A percentile compares a stretch with the other conserved stretches of the same genome.
These are phyloP conservation scores for Halichondria panicea DNA, from an alignment of 37 sponge, comb jelly and placozoan species.

Conservation along the genomic window DNA sequence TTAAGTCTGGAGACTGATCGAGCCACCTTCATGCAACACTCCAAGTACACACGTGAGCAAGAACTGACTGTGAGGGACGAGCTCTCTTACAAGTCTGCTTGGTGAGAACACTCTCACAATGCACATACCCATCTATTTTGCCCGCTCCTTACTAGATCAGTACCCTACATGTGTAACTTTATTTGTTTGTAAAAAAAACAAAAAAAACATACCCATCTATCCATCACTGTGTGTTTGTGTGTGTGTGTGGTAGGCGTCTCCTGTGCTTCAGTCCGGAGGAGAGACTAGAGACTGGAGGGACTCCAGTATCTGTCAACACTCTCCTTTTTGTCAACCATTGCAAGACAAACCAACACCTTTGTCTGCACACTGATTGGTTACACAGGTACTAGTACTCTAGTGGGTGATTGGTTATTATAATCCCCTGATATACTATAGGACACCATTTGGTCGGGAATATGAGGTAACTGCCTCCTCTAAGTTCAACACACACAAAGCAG, in stretches of 20 bases:
- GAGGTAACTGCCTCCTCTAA: conserved; percentile 89
- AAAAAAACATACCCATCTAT: too few species aligned
- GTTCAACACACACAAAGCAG: conserved; percentile 89
- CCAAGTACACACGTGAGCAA: conserved; percentile 82
- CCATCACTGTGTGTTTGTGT: too few species aligned
- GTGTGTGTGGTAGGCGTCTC: too few species aligned
- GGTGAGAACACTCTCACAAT: conserved; percentile 63
- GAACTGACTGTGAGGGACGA: conserved; percentile 77
- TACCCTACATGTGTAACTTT: too few species aligned
- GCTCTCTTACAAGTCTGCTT: conserved; percentile 66
- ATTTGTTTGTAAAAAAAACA: background rate
- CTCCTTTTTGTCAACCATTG: conserved; percentile 91
- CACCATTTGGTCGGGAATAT: conserved; percentile 92
- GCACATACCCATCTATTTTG: too few species aligned
- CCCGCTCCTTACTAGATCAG: too few species aligned
- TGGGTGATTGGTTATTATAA: background rate
- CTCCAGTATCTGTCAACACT: conserved; percentile 77
- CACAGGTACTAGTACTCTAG: conserved; percentile 62
- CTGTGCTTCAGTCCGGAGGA: conserved; percentile 76
- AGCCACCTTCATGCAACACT: conserved; percentile 91
- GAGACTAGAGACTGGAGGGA: conserved; percentile 83
- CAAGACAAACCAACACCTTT: conserved; percentile 93
- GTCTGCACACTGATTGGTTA: conserved; percentile 72
- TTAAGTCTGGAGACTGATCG: conserved; percentile 86
- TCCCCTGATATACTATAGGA: conserved; percentile 47